Base-by-base conservation (phyloP, 2,113 vertebrate genomes). In the Ornithorhynchus anatinus region DNA sequence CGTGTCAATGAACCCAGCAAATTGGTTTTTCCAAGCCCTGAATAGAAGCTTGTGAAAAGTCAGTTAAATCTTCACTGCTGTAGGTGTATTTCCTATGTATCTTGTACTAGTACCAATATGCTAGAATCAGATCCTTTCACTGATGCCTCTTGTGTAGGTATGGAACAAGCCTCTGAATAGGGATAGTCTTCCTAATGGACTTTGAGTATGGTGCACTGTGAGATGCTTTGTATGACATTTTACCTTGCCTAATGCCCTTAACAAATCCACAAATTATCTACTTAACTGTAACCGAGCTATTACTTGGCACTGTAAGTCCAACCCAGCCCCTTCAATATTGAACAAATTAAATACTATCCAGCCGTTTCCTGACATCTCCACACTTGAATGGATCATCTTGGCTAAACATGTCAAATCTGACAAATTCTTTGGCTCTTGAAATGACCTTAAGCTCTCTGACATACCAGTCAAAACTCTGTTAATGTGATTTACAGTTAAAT, bases 401-500 rank as follows among this genome's bases (percentile, higher is more conserved):
- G 85, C 81, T 84, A 67, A 84, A 87, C 65, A 84, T 84, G 79
- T 87, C 85, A 91, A 67, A 64, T 45, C 71, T 83, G 77, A 83
- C 32, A 75, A 82, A 79, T 79, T 82, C 79, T 82, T 59, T 60
- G 62, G 73, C 66, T 86, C 78, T 88, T 63, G 17, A 69, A 88
- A 81, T 72, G 70, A 84, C 62, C 82, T 81, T 50, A 89, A 89
- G 76, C 73, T 75, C 50, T 80, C 69, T 87, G 88, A 81, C 82
- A 84, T 2, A 66, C 31, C 75, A 86, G 73, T 88, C 88, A 90
- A 85, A 92, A 90, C 74, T 78, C 74, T 37, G 47, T 68, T 89
- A 90, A 87, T 78, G 79, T 82, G 70, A 90, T 84, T 91, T 85
- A 81, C 66, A 68, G 75, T 85, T 79, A 84, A 89, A 90, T 90